Conservation (phyloP, 1,140 invertebrate genomes). For the Caenorhabditis elegans region WBcel235 BX284605.5:9307001-9307500, state of each 20-base stretch:
- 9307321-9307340: conserved; percentile 8
- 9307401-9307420: too few species aligned
- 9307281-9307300: conserved; percentile 43
- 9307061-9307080: too few species aligned
- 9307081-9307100: conserved; percentile 38
- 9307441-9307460: too few species aligned
- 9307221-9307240: conserved; percentile 47
- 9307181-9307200: background rate
- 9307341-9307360: background rate
- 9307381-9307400: too few species aligned
- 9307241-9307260: conserved; percentile 43
- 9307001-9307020: background rate
- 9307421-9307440: too few species aligned
- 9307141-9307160: conserved; percentile 53
- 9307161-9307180: conserved; percentile 38
- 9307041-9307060: too few species aligned
- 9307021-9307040: background rate
- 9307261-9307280: conserved; percentile 44
- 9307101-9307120: conserved; percentile 43
- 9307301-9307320: conserved; percentile 49
- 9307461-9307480: too few species aligned
- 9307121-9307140: conserved; percentile 34
- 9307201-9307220: conserved; percentile 32
- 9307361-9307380: too few species aligned
- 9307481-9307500: too few species aligned